These are phyloP conservation scores for Dendroctonus valens DNA, from an alignment of 1,140 invertebrate genomes.

Conservation along the genomic window DNA sequence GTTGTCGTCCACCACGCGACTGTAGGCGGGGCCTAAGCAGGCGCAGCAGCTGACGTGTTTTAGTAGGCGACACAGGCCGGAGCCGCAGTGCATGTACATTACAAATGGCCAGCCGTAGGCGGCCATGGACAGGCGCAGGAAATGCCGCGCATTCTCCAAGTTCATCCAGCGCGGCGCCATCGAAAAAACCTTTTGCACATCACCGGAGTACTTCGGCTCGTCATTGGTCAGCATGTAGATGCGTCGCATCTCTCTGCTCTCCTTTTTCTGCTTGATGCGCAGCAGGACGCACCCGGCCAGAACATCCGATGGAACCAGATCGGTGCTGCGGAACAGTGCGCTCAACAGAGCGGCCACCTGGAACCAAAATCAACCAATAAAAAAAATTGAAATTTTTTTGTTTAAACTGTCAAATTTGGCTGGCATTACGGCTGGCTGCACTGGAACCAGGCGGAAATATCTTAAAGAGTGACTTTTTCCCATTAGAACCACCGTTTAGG, in stretches of 20 bases:
- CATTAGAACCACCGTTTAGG: no score
- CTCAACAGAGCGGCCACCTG: conserved; percentile 67
- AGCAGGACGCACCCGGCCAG: conserved; percentile 82
- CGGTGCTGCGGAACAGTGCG: conserved; percentile 76
- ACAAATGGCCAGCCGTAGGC: conserved; percentile 92
- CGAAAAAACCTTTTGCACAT: conserved; percentile 60
- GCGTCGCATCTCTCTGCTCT: conserved; percentile 65
- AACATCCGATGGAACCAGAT: conserved; percentile 86
- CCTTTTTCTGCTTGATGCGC: conserved; percentile 68
- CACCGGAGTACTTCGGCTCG: conserved; percentile 65
- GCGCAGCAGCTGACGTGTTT: conserved; percentile 70
- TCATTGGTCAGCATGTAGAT: conserved; percentile 67
- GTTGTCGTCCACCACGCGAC: conserved; percentile 78
- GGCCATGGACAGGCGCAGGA: conserved; percentile 74
- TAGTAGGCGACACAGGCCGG: conserved; percentile 71
- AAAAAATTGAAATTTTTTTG: no score
- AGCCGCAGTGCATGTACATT: conserved; percentile 71
- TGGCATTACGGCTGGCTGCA: no score
- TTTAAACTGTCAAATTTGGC: no score
- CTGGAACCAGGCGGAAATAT: no score
- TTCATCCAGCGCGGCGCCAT: conserved; percentile 76
- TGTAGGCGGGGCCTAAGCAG: conserved; percentile 63
- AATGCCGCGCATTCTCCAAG: conserved; percentile 70
- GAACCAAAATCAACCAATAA: not conserved
- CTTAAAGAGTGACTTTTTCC: no score